phyloP scores from a whole-genome alignment of 2,797 vertebrate species.

The Chlorospingus semifuscus region DNA sequence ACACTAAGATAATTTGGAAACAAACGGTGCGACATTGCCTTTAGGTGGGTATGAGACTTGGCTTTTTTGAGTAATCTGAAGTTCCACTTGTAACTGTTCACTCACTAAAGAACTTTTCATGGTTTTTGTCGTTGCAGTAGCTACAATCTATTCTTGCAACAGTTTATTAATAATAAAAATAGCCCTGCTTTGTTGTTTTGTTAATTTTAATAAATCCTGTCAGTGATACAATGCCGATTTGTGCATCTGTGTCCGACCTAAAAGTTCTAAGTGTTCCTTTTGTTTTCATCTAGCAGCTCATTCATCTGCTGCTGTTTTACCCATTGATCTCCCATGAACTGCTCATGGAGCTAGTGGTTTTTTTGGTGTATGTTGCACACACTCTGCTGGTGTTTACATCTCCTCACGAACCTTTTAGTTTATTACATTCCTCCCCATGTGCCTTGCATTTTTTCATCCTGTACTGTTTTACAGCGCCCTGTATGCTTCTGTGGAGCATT shows the following conservation, averaged over 20 bases:
- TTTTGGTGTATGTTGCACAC: neutral
- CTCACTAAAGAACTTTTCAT: neutral
- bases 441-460: neutral
- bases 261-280: neutral
- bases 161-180: neutral
- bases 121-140: neutral
- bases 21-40: fast-evolving
- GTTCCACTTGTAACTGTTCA: neutral
- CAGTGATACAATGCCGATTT: neutral
- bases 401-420: neutral
- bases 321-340: neutral
- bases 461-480: neutral
- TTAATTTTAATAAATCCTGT: neutral
- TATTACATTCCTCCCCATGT: neutral
- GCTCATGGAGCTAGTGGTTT: neutral
- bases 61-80: neutral
- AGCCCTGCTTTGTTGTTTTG: neutral
- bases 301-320: neutral
- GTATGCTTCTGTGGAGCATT: neutral
- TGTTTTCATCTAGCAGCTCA: neutral
- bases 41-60: neutral
- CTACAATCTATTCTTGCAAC: neutral
- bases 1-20: neutral
- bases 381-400: neutral
- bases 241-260: neutral